Conservation (phyloP, 2,113 vertebrate species). For the Eclectus roratus region DNA sequence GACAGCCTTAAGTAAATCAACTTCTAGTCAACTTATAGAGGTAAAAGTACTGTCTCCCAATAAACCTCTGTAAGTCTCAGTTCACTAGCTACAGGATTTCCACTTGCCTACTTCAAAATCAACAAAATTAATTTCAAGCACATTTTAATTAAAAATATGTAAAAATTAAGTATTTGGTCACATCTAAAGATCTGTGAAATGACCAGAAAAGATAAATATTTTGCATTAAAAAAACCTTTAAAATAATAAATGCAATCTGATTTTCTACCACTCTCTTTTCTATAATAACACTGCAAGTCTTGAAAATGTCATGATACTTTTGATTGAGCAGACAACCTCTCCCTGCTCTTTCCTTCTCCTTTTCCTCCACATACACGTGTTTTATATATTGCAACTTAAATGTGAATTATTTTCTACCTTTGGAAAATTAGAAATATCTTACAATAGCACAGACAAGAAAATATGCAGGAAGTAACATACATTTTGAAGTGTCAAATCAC, state of each 20-base stretch:
- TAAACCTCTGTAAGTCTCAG: neutral
- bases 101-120: neutral
- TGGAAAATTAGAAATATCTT: constrained; percentile 22
- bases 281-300: neutral
- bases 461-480: constrained; percentile 76
- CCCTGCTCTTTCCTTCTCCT: neutral
- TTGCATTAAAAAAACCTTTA: neutral
- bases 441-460: neutral
- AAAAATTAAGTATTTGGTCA: neutral
- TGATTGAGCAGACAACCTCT: neutral
- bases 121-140: neutral
- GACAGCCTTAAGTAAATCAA: neutral
- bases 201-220: neutral
- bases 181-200: neutral
- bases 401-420: neutral
- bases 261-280: neutral
- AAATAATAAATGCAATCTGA: neutral
- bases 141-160: neutral
- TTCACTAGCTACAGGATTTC: neutral
- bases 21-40: neutral
- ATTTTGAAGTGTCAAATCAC: constrained; percentile 85
- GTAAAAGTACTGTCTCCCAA: neutral
- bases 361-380: neutral
- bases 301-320: neutral
- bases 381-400: neutral